phyloP scores from a whole-genome alignment of 2,113 vertebrate genomes.

The Panthera leo region DNA sequence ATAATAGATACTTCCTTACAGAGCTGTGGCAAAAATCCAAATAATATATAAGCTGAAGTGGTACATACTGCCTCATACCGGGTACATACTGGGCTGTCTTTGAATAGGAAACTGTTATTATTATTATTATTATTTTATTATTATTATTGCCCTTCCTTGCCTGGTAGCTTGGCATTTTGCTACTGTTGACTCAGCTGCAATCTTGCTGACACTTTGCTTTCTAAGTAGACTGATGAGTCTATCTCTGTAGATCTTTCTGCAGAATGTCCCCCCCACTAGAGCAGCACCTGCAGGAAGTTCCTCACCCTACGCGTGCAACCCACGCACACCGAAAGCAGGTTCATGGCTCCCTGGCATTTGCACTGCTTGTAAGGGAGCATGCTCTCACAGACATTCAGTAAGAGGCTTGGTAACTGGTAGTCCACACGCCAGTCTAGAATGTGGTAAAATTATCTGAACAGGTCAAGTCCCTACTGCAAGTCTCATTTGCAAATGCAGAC shows the following conservation, averaged over 20 bases:
- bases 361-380: slow-evolving; percentile 34
- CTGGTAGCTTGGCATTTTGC: background rate
- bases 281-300: slow-evolving; percentile 42
- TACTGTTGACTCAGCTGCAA: background rate
- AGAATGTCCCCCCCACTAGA: background rate
- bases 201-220: background rate
- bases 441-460: slow-evolving; percentile 76
- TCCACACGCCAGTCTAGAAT: slow-evolving; percentile 15
- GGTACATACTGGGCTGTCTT: background rate
- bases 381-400: slow-evolving; percentile 84
- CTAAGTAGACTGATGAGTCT: background rate
- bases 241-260: background rate
- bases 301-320: slow-evolving; percentile 40
- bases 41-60: background rate
- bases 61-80: background rate
- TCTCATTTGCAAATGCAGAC: slow-evolving; percentile 65
- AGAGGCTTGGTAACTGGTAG: slow-evolving; percentile 79
- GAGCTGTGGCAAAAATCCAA: background rate
- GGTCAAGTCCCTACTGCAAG: slow-evolving; percentile 72
- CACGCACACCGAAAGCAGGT: slow-evolving; percentile 7
- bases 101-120: background rate
- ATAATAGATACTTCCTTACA: background rate
- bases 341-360: background rate
- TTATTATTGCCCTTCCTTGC: background rate
- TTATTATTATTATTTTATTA: too few species aligned